Conservation (phyloP, 2,113 vertebrate species). For the Cervus canadensis region DNA sequence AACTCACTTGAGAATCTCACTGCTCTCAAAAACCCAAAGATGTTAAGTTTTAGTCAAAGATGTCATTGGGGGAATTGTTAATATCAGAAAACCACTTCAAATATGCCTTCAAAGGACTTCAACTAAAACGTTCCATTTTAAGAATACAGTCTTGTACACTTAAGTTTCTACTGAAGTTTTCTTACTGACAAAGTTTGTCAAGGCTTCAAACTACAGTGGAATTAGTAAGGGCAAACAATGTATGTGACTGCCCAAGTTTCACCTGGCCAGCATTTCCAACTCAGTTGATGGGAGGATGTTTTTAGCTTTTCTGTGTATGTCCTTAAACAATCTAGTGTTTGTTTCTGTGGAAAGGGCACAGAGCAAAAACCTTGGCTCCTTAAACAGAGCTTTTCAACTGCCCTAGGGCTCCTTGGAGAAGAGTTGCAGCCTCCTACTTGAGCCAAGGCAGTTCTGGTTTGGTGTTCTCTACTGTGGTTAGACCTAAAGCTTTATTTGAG, state of each 20-base stretch:
- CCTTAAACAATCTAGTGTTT: slow-evolving; percentile 8
- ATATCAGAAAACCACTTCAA: not conserved
- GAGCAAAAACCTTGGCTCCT: not conserved
- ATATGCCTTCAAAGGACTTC: not conserved
- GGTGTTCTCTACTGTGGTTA: not conserved
- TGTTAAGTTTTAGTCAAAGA: not conserved
- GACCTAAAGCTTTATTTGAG: not conserved
- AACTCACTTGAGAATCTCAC: not conserved
- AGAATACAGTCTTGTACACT: not conserved
- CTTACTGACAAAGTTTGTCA: not conserved
- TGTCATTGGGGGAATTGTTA: not conserved
- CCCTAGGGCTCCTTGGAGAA: not conserved
- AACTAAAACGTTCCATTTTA: not conserved
- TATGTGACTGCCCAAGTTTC: not conserved
- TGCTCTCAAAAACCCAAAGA: slow-evolving; percentile 23
- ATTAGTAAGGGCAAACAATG: not conserved
- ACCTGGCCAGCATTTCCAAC: not conserved
- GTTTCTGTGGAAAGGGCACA: not conserved
- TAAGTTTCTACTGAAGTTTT: not conserved
- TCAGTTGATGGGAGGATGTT: not conserved
- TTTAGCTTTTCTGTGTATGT: not conserved
- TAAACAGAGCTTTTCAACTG: not conserved
- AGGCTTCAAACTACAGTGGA: not conserved
- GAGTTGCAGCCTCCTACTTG: not conserved
- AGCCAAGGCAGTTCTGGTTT: not conserved